These are phyloP conservation scores for Phataginus tricuspis DNA, from an alignment of 2,797 vertebrate genomes.

Conservation along the genomic window DNA sequence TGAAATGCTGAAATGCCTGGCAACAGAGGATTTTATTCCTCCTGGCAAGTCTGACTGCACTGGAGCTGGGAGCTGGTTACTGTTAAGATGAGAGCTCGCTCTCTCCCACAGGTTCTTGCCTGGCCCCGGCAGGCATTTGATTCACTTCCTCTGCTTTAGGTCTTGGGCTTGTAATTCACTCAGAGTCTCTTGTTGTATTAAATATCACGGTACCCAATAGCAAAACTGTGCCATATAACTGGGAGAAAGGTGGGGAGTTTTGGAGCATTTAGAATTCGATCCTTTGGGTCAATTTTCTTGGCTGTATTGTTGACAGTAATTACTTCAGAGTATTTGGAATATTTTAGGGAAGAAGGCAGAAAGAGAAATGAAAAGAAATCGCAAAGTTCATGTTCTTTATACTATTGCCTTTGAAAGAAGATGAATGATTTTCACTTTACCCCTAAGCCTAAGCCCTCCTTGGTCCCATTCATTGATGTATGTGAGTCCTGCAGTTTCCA, in stretches of 20 bases:
- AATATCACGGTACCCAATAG: neutral
- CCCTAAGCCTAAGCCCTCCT: neutral
- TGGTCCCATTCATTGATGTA: neutral
- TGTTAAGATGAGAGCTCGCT: neutral
- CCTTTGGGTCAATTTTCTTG: neutral
- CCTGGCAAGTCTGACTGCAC: neutral
- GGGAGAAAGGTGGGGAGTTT: neutral
- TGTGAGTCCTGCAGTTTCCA: slow-evolving; percentile 6
- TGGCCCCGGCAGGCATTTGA: neutral
- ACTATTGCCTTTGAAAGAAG: slow-evolving; percentile 9
- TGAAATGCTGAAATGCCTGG: neutral
- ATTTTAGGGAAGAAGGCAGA: neutral
- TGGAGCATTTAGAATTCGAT: neutral
- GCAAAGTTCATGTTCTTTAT: neutral
- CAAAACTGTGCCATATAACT: neutral
- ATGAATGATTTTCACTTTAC: neutral
- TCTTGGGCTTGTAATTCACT: neutral
- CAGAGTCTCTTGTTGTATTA: neutral
- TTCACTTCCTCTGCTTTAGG: neutral
- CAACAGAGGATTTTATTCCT: neutral
- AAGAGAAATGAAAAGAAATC: slow-evolving; percentile 5
- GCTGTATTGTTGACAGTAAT: neutral
- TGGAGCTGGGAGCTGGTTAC: neutral
- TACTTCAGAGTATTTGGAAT: neutral
- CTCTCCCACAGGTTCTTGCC: neutral